Evolutionary conservation across 1,140 invertebrate species (phyloP).

Genomic region (Drosophila virilis): DNA sequence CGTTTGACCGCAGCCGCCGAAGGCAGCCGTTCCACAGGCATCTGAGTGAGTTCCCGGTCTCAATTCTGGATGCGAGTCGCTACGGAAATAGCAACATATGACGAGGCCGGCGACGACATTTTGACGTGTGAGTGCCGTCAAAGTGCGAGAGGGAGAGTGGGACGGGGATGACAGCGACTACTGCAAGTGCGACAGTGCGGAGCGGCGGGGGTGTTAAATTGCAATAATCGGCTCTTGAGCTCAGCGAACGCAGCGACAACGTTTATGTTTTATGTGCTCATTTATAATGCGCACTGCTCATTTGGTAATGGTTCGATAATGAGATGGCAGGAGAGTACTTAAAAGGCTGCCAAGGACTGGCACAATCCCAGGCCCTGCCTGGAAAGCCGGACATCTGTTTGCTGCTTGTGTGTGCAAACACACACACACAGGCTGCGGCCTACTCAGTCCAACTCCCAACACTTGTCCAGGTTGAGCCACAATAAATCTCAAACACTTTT

Average conservation of each 20-base stretch:
- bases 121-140: constrained; percentile 29
- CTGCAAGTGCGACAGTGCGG: neutral
- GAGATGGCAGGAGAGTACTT: constrained; percentile 53
- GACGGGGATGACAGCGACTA: constrained; percentile 9
- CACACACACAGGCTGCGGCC: neutral
- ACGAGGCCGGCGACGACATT: constrained; percentile 32
- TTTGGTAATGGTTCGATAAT: constrained; percentile 80
- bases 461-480: constrained; percentile 18
- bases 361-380: constrained; percentile 23
- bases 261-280: constrained; percentile 81
- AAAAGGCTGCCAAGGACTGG: constrained; percentile 54
- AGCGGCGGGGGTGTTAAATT: constrained; percentile 73
- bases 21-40: constrained; percentile 23
- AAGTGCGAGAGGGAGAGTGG: neutral
- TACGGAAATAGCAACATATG: constrained; percentile 73
- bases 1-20: constrained; percentile 69
- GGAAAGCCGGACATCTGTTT: constrained; percentile 65
- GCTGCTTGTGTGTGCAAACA: neutral
- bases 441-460: neutral
- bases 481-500: constrained; percentile 53
- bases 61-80: neutral
- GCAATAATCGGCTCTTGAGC: constrained; percentile 74
- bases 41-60: constrained; percentile 62
- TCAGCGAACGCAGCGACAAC: constrained; percentile 59
- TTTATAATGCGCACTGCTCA: constrained; percentile 78